Base-by-base conservation (phyloP, 2,113 vertebrate species). In the Semnornis frantzii region DNA sequence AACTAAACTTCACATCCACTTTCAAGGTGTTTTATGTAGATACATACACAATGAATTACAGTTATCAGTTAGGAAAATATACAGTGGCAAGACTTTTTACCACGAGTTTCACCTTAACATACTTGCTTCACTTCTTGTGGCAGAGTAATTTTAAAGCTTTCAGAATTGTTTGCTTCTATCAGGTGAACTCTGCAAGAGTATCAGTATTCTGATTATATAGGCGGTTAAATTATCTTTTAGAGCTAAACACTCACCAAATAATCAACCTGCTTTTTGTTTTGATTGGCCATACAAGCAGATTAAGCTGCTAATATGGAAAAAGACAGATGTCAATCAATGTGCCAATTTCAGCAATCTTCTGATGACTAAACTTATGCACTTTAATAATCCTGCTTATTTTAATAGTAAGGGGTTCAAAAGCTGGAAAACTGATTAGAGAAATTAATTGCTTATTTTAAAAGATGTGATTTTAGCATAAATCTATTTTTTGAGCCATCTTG, bases 281-380 rank as follows among this genome's bases (percentile, higher is more conserved):
- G 93, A 94, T 94, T 92, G 8, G 79, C 82, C 85, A 82, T 81
- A 75, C 33, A 20, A 55, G 34, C 8, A 81, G 76, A 92, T 94
- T 90, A 90, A 86, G 34, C 65, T 92, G 8, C 85, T 92, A 89
- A 91, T 93, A 72, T 14, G 39, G 77, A 66, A 89, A 72, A 91
- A 90, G 95, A 93, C 85, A 94, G 82, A 77, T 88, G 94, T 93
- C 94, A 95, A 91, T 96, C 96, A 96, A 15, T 33, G 25, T 15
- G 76, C 6, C 48, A 89, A 24, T 87, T 3, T 68, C 73, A 34
- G 44, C 79, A 89, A 87, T 68, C 91, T 92, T 50, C 69, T 95
- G 96, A 93, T 96, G 82, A 92, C 73, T 94, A 92, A 94, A 27
- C 69, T 90, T 88, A 72, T 71, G 83, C 21, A 60, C 86, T 92